These are phyloP conservation scores for Misgurnus anguillicaudatus DNA, from an alignment of 2,113 vertebrate genomes.

Conservation along the genomic window DNA sequence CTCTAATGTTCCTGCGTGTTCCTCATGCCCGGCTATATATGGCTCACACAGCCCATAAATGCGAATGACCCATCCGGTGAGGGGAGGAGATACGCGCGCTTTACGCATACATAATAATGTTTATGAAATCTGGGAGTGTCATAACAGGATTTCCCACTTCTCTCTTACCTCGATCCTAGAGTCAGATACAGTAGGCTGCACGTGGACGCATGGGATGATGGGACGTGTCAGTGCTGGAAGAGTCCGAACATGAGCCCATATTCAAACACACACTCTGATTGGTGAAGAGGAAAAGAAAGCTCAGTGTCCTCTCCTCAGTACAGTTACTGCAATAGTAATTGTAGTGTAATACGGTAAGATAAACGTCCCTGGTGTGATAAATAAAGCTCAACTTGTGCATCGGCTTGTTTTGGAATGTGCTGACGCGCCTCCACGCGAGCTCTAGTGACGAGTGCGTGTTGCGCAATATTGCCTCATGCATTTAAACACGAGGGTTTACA, in stretches of 20 bases:
- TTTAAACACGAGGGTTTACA: too few relatives aligned
- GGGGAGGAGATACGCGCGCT: not conserved
- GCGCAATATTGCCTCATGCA: constrained; percentile 69
- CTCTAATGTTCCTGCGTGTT: constrained; percentile 43
- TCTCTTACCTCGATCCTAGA: not conserved
- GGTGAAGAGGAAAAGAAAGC: not conserved
- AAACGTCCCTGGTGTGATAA: not conserved
- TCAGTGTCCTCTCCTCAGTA: not conserved
- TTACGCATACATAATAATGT: constrained; percentile 35
- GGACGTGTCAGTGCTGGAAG: not conserved
- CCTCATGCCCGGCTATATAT: constrained; percentile 47
- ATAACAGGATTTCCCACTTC: constrained; percentile 11
- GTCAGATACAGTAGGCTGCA: not conserved
- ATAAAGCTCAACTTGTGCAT: not conserved
- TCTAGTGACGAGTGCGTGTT: constrained; percentile 37
- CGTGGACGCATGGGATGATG: not conserved
- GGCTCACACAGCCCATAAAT: constrained; percentile 50
- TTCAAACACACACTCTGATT: constrained; percentile 27
- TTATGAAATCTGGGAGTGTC: constrained; percentile 12
- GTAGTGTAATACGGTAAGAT: not conserved
- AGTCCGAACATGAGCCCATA: constrained; percentile 4
- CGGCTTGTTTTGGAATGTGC: constrained; percentile 39
- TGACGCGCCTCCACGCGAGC: constrained; percentile 51
- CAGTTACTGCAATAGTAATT: not conserved
- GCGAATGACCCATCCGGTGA: constrained; percentile 54